Percentiles rank a stretch among this genome's conserved stretches.
These are phyloP conservation scores for Enteromius unitaeniatus DNA, from an alignment of 2,797 vertebrate species.

Conservation along the genomic window DNA sequence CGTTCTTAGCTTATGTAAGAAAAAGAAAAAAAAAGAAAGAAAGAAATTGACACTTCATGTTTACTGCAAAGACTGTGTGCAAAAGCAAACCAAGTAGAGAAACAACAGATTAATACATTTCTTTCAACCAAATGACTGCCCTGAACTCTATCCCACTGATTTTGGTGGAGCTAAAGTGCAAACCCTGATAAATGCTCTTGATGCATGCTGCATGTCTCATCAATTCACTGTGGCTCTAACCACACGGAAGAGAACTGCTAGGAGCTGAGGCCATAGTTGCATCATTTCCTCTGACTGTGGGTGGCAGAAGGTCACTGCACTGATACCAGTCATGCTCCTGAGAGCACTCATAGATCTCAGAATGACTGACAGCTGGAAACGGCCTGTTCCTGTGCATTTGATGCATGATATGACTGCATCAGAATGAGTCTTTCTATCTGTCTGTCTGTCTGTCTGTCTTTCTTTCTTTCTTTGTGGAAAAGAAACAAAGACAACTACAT, in stretches of 20 bases:
- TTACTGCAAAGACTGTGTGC: background rate
- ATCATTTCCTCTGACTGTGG: conserved; percentile 64
- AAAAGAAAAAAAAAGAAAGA: background rate
- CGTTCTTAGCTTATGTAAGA: background rate
- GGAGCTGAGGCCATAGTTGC: conserved; percentile 61
- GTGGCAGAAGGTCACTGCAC: conserved; percentile 57
- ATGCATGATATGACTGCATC: background rate
- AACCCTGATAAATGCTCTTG: conserved; percentile 24
- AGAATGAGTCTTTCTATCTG: background rate
- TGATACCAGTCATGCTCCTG: conserved; percentile 61
- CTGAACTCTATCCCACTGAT: conserved; percentile 35
- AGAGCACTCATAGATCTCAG: conserved; percentile 35
- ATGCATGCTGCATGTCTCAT: conserved; percentile 56
- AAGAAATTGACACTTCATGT: background rate
- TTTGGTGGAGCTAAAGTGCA: conserved; percentile 66
- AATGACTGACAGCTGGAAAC: conserved; percentile 25
- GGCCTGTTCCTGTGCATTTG: background rate
- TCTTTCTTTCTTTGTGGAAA: background rate
- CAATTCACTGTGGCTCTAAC: conserved; percentile 60
- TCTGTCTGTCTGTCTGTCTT: background rate
- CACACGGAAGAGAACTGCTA: conserved; percentile 57
- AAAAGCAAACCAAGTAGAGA: background rate
- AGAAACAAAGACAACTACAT: background rate
- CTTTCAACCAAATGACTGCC: background rate
- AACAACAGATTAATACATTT: background rate